Evolutionary conservation across 1,140 invertebrate genomes (phyloP).

Genomic region (Nilaparvata lugens): DNA sequence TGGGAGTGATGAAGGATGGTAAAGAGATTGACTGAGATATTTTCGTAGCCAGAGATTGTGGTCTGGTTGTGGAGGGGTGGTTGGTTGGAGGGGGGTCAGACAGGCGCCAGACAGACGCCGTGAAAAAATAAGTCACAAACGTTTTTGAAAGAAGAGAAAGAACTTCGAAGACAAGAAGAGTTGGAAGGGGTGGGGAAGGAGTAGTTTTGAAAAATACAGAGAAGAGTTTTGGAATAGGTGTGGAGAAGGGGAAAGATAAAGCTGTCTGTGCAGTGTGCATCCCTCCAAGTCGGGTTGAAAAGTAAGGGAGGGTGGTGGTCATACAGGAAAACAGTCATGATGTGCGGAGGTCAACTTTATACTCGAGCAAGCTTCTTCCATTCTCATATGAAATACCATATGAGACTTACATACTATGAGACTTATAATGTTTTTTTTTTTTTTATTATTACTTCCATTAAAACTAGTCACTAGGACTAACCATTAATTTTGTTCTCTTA

Average conservation of each 20-base stretch:
- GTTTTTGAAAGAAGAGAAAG: too few species aligned
- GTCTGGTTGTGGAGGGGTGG: neutral
- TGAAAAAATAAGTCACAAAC: conserved; percentile 15
- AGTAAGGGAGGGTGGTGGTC: too few species aligned
- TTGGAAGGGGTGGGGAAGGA: neutral
- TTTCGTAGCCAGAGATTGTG: conserved; percentile 1
- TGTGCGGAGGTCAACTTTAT: too few species aligned
- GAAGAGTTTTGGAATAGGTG: neutral
- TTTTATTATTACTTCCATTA: too few species aligned
- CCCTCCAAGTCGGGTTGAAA: too few species aligned
- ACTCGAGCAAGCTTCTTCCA: too few species aligned
- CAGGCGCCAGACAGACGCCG: conserved; percentile 12
- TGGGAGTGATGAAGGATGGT: neutral
- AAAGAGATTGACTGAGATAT: conserved; percentile 7
- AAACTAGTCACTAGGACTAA: too few species aligned
- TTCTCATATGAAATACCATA: too few species aligned
- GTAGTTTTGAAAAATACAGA: neutral
- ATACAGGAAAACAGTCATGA: too few species aligned
- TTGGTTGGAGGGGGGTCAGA: conserved; percentile 11
- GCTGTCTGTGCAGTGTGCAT: neutral
- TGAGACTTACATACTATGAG: too few species aligned
- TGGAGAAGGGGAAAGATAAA: neutral
- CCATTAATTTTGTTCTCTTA: too few species aligned
- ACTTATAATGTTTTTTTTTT: too few species aligned
- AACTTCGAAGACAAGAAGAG: neutral